Evolutionary conservation across 2,797 vertebrate species (phyloP).

Genomic region (Lagocephalus sceleratus): DNA sequence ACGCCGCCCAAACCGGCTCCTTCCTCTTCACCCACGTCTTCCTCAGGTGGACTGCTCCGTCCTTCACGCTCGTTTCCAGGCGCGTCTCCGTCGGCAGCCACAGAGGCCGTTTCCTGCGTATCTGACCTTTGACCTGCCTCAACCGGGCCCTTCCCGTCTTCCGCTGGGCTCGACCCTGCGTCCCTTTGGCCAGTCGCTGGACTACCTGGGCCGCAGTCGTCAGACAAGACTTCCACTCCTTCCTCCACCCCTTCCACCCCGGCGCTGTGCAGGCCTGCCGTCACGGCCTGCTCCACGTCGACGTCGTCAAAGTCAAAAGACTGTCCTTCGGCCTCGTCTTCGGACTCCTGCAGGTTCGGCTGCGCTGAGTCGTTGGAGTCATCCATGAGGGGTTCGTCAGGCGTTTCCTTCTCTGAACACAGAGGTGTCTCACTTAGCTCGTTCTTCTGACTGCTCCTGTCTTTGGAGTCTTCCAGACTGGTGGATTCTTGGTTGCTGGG

Average conservation of each 20-base stretch:
- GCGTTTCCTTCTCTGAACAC: background rate
- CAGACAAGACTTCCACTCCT: constrained; percentile 24
- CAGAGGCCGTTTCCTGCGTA: background rate
- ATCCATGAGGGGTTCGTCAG: constrained; percentile 7
- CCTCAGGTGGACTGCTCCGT: constrained; percentile 1
- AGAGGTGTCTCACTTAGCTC: constrained; percentile 2
- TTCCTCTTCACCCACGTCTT: constrained; percentile 4
- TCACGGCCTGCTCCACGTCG: constrained; percentile 48
- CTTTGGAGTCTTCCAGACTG: constrained; percentile 4
- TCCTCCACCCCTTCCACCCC: constrained; percentile 26
- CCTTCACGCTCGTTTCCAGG: constrained; percentile 5
- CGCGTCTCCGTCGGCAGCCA: background rate
- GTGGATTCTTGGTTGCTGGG: background rate
- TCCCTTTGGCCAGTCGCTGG: constrained; percentile 8
- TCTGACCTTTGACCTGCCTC: constrained; percentile 2
- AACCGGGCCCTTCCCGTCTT: background rate
- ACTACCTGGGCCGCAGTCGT: constrained; percentile 12
- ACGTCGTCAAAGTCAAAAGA: constrained; percentile 68
- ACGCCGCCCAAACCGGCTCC: constrained; percentile 3
- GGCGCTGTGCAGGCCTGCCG: background rate
- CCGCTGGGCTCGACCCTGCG: background rate
- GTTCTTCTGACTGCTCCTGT: background rate
- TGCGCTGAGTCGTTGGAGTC: constrained; percentile 3
- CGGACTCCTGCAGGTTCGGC: background rate
- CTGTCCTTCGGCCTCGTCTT: constrained; percentile 54